phyloP scores from a whole-genome alignment of 1,140 invertebrate species.

The Potamilus streckersoni region DNA sequence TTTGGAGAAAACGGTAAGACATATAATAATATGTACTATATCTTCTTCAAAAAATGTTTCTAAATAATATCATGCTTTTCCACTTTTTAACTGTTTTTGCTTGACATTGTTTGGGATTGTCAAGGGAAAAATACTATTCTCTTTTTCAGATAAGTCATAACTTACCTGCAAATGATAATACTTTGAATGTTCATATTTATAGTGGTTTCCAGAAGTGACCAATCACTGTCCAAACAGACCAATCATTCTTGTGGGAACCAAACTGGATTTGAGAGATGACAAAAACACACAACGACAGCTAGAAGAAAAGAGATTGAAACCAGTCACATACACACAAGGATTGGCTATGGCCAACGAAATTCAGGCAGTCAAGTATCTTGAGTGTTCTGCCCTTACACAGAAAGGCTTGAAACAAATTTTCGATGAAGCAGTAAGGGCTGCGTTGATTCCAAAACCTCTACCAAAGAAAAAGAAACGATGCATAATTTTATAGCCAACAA shows the following conservation, averaged over 20 bases:
- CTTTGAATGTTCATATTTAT: slow-evolving; percentile 13
- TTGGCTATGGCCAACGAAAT: slow-evolving; percentile 99
- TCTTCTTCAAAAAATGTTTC: no score
- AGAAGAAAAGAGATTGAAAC: slow-evolving; percentile 96
- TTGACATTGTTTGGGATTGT: no score
- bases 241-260: slow-evolving; percentile 76
- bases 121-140: no score
- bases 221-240: slow-evolving; percentile 76
- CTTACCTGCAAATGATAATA: no score
- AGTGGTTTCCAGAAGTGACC: slow-evolving; percentile 73
- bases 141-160: no score
- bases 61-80: no score
- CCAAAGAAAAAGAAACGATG: slow-evolving; percentile 36
- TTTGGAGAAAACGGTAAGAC: no score
- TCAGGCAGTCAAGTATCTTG: slow-evolving; percentile 71
- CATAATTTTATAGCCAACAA: no score
- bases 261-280: slow-evolving; percentile 94
- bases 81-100: no score
- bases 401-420: slow-evolving; percentile 71
- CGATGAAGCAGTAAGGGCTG: slow-evolving; percentile 71
- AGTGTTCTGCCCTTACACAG: slow-evolving; percentile 72
- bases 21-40: no score
- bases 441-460: slow-evolving; percentile 57
- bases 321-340: slow-evolving; percentile 97
- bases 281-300: slow-evolving; percentile 97